These are phyloP conservation scores for Malacoraja senta DNA, from an alignment of 2,797 vertebrate species.

Conservation along the genomic window DNA sequence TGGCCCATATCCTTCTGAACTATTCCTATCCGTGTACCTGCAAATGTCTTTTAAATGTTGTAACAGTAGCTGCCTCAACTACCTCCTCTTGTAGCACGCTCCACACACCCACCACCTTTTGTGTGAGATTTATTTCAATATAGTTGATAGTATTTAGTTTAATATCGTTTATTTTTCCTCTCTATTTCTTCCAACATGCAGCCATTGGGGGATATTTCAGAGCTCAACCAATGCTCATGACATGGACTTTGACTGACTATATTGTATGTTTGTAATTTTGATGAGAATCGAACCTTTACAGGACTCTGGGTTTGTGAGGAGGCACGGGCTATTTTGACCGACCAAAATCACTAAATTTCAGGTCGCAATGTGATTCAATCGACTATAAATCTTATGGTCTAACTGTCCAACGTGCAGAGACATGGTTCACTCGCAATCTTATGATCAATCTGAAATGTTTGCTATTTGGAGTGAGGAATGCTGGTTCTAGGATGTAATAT, in stretches of 20 bases:
- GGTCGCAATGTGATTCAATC: neutral
- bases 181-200: constrained; percentile 17
- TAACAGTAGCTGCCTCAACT: too few species aligned
- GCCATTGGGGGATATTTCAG: neutral
- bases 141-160: neutral
- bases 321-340: neutral
- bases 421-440: neutral
- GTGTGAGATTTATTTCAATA: too few species aligned
- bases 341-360: neutral
- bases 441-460: neutral
- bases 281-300: too few species aligned
- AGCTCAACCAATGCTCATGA: neutral
- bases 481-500: neutral
- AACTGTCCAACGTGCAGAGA: neutral
- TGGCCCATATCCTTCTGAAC: too few species aligned
- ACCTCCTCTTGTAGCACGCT: too few species aligned
- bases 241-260: neutral
- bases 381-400: neutral
- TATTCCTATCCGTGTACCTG: too few species aligned
- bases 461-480: neutral
- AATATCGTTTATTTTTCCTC: neutral
- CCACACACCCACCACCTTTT: too few species aligned
- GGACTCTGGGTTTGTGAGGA: neutral
- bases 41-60: too few species aligned
- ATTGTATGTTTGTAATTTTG: neutral